Percentiles rank a stretch among this genome's conserved stretches.
These are phyloP conservation scores for Poeciliopsis prolifica DNA, from an alignment of 2,113 vertebrate species.

Conservation along the genomic window DNA sequence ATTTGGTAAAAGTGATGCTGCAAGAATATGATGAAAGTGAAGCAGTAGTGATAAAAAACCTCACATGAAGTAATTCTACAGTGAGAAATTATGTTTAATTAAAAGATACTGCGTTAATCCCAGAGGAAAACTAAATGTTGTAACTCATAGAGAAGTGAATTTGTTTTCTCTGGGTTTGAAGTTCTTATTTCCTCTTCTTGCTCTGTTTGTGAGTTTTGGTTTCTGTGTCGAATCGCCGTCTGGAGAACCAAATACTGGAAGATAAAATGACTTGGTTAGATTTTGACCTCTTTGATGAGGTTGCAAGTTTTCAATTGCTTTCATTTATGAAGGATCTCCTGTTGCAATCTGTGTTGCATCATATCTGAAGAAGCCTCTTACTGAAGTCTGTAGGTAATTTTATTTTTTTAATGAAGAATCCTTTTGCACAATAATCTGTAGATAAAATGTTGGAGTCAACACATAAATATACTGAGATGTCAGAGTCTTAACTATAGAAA, in stretches of 20 bases:
- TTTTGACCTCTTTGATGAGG: background rate
- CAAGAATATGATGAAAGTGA: background rate
- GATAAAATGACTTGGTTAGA: constrained; percentile 13
- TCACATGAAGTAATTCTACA: background rate
- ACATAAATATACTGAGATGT: no score
- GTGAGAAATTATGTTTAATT: background rate
- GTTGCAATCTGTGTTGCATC: no score
- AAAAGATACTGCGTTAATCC: no score
- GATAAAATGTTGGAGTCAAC: no score
- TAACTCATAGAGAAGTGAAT: no score
- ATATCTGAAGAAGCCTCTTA: no score
- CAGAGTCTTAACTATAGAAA: background rate
- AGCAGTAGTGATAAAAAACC: background rate
- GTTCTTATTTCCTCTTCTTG: constrained; percentile 71
- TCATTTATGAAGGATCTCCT: no score
- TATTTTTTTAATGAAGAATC: no score
- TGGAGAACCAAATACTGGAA: constrained; percentile 21
- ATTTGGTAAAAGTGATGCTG: background rate
- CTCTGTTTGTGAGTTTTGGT: constrained; percentile 36
- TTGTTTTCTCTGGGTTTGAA: constrained; percentile 64
- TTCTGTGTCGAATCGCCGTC: constrained; percentile 40
- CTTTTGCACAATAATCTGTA: no score
- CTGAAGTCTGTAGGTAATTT: no score
- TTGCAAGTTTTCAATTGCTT: no score
- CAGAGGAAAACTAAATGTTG: no score